Percentiles rank a stretch among this genome's conserved stretches.
Conservation (phyloP, 2,113 vertebrate genomes). For the Plestiodon gilberti region DNA sequence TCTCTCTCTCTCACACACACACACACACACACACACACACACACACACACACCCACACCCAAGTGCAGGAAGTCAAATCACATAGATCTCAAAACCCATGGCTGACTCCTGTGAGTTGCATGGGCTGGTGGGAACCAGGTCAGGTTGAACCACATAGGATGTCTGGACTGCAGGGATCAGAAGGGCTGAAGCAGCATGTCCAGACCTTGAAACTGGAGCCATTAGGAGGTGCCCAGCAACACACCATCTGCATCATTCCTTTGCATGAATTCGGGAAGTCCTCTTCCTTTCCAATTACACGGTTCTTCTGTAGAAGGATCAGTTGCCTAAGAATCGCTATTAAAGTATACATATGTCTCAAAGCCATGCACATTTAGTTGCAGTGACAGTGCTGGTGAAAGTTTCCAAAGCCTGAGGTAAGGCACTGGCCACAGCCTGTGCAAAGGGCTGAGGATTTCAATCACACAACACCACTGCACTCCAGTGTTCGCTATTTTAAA, state of each 20-base stretch:
- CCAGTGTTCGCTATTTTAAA: neutral
- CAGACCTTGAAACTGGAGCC: neutral
- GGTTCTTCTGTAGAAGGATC: neutral
- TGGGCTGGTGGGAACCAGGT: neutral
- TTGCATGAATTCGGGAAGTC: neutral
- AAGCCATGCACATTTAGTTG: neutral
- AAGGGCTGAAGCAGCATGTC: neutral
- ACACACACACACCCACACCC: no score
- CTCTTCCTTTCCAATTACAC: no score
- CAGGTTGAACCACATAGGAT: neutral
- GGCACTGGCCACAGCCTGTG: fast-evolving
- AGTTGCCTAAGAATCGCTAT: fast-evolving
- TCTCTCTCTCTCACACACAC: no score
- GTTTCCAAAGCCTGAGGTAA: fast-evolving
- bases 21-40: no score
- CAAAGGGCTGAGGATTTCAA: constrained; percentile 5
- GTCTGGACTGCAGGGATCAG: neutral
- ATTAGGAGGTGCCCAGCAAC: neutral
- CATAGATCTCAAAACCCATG: neutral
- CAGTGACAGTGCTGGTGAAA: neutral
- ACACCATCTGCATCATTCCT: neutral
- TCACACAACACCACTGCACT: neutral
- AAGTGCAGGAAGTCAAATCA: neutral
- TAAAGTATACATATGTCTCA: no score
- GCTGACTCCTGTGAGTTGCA: neutral